These are phyloP conservation scores for Orestias chungarensis DNA, from an alignment of 2,797 vertebrate genomes.

Conservation along the genomic window DNA sequence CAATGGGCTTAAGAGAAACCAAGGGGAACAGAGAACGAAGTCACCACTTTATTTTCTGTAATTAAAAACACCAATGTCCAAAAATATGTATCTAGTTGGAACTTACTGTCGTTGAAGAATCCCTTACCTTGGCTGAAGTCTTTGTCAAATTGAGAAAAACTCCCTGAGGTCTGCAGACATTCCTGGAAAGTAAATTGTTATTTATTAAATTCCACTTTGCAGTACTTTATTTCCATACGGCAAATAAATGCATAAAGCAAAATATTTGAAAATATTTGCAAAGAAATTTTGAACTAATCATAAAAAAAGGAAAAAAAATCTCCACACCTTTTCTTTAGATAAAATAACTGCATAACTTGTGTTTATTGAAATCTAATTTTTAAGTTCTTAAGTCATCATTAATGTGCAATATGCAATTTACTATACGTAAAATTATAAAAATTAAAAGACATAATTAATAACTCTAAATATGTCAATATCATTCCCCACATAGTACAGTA, in stretches of 20 bases:
- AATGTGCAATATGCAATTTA: too few relatives aligned
- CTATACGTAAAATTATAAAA: too few relatives aligned
- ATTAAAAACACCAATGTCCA: background rate
- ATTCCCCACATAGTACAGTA: background rate
- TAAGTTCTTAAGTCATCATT: too few relatives aligned
- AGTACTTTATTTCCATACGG: background rate
- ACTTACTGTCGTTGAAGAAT: background rate
- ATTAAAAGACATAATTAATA: background rate
- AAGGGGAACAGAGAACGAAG: too few relatives aligned
- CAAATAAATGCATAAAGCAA: background rate
- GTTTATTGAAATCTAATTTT: too few relatives aligned
- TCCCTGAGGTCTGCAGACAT: background rate
- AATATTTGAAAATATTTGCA: too few relatives aligned
- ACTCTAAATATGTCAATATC: background rate
- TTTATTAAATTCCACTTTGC: background rate
- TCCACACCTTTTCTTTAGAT: background rate
- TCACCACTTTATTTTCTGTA: background rate
- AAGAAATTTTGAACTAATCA: background rate
- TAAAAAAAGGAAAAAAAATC: background rate
- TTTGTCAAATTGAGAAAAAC: background rate
- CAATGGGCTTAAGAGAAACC: too few relatives aligned
- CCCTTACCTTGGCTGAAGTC: conserved; percentile 3
- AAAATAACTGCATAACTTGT: background rate
- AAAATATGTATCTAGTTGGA: background rate
- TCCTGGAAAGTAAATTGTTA: background rate